phyloP scores from a whole-genome alignment of 2,797 vertebrate species.

The Argentina silus region DNA sequence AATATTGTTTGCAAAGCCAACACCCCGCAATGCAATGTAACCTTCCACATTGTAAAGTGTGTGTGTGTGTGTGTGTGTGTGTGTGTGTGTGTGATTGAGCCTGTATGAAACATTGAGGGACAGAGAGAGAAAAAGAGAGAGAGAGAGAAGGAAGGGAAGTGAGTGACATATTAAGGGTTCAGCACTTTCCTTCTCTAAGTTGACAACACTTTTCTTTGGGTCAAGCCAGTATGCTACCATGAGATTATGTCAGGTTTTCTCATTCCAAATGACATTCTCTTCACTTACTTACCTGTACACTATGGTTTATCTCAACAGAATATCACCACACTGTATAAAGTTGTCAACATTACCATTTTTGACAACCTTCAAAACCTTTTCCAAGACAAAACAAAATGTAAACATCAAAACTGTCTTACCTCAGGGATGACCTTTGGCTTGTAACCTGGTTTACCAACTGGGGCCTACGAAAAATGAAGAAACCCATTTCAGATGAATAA shows the following conservation, averaged over 20 bases:
- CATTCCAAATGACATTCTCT: too few species aligned
- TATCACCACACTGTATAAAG: too few species aligned
- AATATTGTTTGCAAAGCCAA: slow-evolving; percentile 45
- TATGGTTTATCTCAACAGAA: too few species aligned
- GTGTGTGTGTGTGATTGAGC: background rate
- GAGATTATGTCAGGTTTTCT: too few species aligned
- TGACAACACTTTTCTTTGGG: too few species aligned
- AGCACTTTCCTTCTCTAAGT: too few species aligned
- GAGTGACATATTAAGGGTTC: background rate
- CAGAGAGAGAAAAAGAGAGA: background rate
- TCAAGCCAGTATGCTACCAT: too few species aligned
- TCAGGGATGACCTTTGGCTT: slow-evolving; percentile 62
- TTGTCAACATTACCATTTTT: background rate
- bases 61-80: slow-evolving; percentile 6
- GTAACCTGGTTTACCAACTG: slow-evolving; percentile 45
- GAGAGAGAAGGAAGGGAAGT: background rate
- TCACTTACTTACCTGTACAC: too few species aligned
- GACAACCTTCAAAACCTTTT: too few species aligned
- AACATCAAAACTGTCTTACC: slow-evolving; percentile 54
- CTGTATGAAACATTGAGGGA: background rate
- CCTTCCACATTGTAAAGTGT: slow-evolving; percentile 46
- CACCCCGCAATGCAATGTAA: slow-evolving; percentile 46
- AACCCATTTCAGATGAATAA: background rate
- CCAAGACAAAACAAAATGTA: too few species aligned
- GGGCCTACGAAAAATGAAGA: slow-evolving; percentile 44